Percentiles rank a stretch among this genome's conserved stretches.
These are phyloP conservation scores for Planiliza haematocheilus DNA, from an alignment of 2,113 vertebrate genomes.

Conservation along the genomic window DNA sequence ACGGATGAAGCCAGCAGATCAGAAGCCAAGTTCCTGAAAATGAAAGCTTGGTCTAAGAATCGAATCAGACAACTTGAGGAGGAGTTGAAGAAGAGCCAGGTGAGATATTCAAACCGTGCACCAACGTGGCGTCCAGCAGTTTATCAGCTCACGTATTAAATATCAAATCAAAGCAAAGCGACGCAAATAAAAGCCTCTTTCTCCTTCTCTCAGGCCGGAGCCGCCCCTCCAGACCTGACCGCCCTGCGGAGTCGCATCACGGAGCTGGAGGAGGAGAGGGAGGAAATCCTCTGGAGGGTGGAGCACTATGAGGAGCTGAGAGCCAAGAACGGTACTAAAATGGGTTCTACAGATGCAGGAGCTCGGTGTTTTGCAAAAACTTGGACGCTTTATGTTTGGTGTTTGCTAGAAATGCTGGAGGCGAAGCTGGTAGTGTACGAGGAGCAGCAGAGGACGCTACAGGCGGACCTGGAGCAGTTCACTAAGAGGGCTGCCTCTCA, in stretches of 20 bases:
- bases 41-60: constrained; percentile 93
- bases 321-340: constrained; percentile 85
- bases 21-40: constrained; percentile 91
- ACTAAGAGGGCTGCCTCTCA: constrained; percentile 91
- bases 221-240: constrained; percentile 73
- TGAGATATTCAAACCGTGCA: constrained; percentile 33
- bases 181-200: no score
- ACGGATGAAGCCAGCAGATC: constrained; percentile 89
- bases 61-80: constrained; percentile 90
- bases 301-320: constrained; percentile 85
- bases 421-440: constrained; percentile 89
- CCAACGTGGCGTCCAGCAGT: no score
- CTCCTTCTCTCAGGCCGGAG: constrained; percentile 74
- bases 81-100: constrained; percentile 87
- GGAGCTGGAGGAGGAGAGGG: constrained; percentile 86
- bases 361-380: no score
- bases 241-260: constrained; percentile 80
- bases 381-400: neutral
- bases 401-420: constrained; percentile 84
- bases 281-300: constrained; percentile 85
- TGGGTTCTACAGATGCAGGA: no score
- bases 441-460: constrained; percentile 91
- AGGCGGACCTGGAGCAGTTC: constrained; percentile 92
- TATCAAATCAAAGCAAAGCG: no score
- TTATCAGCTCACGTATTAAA: no score